Conservation (phyloP, 2,113 vertebrate species). For the Nothobranchius kuhntae region DNA sequence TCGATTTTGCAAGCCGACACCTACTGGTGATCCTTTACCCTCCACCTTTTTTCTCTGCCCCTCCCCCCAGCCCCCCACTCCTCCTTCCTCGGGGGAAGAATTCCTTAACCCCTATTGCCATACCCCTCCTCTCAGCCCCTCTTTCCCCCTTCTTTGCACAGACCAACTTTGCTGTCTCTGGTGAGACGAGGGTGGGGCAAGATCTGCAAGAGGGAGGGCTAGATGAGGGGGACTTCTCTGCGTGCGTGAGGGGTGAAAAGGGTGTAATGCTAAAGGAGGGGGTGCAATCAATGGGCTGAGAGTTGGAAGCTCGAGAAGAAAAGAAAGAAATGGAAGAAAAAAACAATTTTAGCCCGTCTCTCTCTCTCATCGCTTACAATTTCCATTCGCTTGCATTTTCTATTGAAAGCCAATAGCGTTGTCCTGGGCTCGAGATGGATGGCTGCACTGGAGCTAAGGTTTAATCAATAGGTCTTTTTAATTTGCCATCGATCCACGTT, state of each 20-base stretch:
- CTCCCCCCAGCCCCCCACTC: slow-evolving; percentile 8
- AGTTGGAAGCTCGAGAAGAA: slow-evolving; percentile 70
- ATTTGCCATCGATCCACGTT: slow-evolving; percentile 85
- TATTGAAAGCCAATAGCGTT: slow-evolving; percentile 85
- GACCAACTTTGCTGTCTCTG: slow-evolving; percentile 63
- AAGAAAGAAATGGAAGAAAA: slow-evolving; percentile 48
- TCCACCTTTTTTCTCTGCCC: slow-evolving; percentile 48
- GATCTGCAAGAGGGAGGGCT: slow-evolving; percentile 21
- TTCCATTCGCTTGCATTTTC: slow-evolving; percentile 86
- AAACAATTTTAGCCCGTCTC: slow-evolving; percentile 49
- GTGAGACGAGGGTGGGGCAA: slow-evolving; percentile 50
- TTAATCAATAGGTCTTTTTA: slow-evolving; percentile 88
- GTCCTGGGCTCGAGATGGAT: slow-evolving; percentile 81
- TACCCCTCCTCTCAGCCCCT: slow-evolving; percentile 3
- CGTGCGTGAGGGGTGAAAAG: slow-evolving; percentile 21
- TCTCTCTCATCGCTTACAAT: slow-evolving; percentile 76
- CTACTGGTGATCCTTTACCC: slow-evolving; percentile 64
- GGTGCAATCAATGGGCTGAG: slow-evolving; percentile 67
- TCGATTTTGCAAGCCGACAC: slow-evolving; percentile 71
- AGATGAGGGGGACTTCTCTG: background rate
- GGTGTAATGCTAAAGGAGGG: background rate
- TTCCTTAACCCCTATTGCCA: slow-evolving; percentile 70
- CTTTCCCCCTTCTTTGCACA: slow-evolving; percentile 41
- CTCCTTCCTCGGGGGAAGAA: slow-evolving; percentile 62
- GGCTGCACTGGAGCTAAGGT: slow-evolving; percentile 84